phyloP scores from a whole-genome alignment of 2,888 invertebrate species.

The Gibbula magus region DNA sequence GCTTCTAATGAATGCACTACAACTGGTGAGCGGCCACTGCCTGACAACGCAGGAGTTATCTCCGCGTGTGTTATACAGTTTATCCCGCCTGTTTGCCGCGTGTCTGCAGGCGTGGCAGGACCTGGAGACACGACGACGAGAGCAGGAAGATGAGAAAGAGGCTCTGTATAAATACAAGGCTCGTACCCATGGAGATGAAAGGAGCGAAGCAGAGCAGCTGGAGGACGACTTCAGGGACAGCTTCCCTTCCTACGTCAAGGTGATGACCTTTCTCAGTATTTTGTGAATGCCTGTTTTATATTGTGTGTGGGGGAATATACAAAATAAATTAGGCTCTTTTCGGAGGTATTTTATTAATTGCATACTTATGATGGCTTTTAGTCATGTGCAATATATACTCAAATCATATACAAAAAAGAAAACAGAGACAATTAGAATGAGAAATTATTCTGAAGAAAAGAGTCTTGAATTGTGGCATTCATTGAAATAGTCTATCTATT shows the following conservation, averaged over 20 bases:
- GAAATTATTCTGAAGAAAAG: too few relatives aligned
- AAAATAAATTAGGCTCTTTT: too few relatives aligned
- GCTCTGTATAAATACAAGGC: conserved; percentile 78
- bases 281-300: too few relatives aligned
- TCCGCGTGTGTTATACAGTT: conserved; percentile 41
- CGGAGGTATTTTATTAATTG: too few relatives aligned
- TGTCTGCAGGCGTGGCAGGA: conserved; percentile 85
- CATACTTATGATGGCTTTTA: too few relatives aligned
- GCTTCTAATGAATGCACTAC: conserved; percentile 79
- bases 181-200: conserved; percentile 68
- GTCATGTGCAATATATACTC: too few relatives aligned
- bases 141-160: conserved; percentile 84
- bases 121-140: conserved; percentile 83
- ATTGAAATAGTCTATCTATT: too few relatives aligned
- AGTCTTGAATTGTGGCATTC: too few relatives aligned
- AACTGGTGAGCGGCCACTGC: conserved; percentile 83
- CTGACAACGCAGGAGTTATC: conserved; percentile 76
- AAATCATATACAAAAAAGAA: too few relatives aligned
- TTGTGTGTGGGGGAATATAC: too few relatives aligned
- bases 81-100: conserved; percentile 66
- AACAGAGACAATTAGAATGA: too few relatives aligned
- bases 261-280: too few relatives aligned
- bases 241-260: conserved; percentile 75
- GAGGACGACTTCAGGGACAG: conserved; percentile 68
- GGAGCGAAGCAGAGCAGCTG: conserved; percentile 73